These are phyloP conservation scores for Hymenochirus boettgeri DNA, from an alignment of 2,113 vertebrate species.

Conservation along the genomic window DNA sequence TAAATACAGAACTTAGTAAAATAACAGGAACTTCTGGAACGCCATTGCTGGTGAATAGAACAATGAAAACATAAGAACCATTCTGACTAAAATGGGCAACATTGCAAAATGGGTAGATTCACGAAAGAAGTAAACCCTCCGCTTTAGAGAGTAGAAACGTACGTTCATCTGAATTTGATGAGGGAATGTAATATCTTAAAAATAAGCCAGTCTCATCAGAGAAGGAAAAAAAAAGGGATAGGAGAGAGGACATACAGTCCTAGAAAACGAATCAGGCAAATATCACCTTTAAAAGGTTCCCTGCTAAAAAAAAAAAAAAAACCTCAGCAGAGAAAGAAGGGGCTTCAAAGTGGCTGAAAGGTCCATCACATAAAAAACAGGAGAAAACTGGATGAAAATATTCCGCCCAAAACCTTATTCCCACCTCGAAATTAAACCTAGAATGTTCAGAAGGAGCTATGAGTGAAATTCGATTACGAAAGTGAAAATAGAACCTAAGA, in stretches of 20 bases:
- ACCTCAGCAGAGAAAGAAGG: background rate
- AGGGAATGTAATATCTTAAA: background rate
- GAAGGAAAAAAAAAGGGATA: background rate
- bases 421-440: no score
- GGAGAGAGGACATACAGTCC: background rate
- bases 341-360: background rate
- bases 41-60: background rate
- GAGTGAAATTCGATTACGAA: no score
- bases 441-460: no score
- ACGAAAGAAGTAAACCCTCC: conserved; percentile 1
- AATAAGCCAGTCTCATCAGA: background rate
- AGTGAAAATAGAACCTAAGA: no score
- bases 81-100: background rate
- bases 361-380: background rate
- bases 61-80: no score
- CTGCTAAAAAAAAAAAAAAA: conserved; percentile 8
- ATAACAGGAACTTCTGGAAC: conserved; percentile 13
- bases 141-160: background rate
- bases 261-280: background rate
- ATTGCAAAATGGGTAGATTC: conserved; percentile 18
- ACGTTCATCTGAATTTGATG: background rate
- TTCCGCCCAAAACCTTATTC: no score
- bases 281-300: background rate
- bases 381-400: no score
- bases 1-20: conserved; percentile 34